Evolutionary conservation across 2,113 vertebrate species (phyloP).

Genomic region (Salvelinus fontinalis): DNA sequence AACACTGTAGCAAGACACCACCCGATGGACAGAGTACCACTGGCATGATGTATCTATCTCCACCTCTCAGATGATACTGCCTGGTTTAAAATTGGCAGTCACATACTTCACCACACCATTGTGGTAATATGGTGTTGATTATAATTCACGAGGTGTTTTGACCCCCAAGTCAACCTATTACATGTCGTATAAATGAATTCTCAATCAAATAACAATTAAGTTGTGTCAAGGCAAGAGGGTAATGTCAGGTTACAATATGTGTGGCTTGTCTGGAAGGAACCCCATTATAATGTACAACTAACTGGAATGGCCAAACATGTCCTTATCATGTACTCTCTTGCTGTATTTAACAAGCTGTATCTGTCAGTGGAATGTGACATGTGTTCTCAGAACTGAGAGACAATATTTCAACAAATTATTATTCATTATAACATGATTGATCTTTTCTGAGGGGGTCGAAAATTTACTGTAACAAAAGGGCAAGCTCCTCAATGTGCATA

Average conservation of each 20-base stretch:
- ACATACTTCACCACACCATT: neutral
- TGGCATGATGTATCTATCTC: neutral
- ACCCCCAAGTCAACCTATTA: neutral
- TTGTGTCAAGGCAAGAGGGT: neutral
- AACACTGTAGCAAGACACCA: too few species aligned
- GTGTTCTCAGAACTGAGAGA: too few species aligned
- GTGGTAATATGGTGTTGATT: neutral
- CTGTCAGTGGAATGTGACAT: too few species aligned
- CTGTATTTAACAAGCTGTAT: too few species aligned
- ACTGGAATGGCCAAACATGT: too few species aligned
- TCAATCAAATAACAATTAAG: neutral
- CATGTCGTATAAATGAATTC: neutral
- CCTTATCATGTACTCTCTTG: too few species aligned
- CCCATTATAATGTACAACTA: neutral
- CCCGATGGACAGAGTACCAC: too few species aligned
- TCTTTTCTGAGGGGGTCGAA: too few species aligned
- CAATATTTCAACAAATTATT: too few species aligned
- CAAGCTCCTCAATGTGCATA: too few species aligned
- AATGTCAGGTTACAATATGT: neutral
- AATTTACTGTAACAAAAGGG: too few species aligned
- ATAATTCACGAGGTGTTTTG: neutral
- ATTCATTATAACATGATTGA: too few species aligned
- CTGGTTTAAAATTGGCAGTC: slow-evolving; percentile 28
- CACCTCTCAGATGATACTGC: slow-evolving; percentile 41
- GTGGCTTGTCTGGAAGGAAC: neutral